Evolutionary conservation across 2,888 invertebrate species (phyloP), one percentile per base, ranked within the genome.

Genomic region (Lithophane leautieri): DNA sequence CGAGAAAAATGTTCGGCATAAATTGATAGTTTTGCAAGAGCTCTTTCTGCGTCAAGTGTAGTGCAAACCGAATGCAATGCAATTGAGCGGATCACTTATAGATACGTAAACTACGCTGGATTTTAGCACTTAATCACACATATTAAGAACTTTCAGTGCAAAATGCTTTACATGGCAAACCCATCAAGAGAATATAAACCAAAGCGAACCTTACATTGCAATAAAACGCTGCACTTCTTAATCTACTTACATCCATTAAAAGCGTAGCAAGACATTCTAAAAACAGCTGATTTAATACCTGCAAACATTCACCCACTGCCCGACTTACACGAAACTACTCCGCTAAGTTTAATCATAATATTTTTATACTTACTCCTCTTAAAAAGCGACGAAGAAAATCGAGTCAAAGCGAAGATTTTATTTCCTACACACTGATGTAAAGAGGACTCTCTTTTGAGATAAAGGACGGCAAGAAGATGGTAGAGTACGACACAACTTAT

Each of bases 321-420:
- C 77, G 56, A 85, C 16, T 63, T 82, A 28, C 22, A 47, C 9
- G 12, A 50, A 73, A 73, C 63, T 62, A 61, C 61, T 69, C 69
- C n/a, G 47, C 70, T 69, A 70, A 71, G 72, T 85, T 83, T 81
- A 78, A 85, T 83, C 86, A 81, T 76, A 83, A 83, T 74, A 87
- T 86, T 82, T 81, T 81, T 70, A 83, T 82, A 74, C 22, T 16
- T 19, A 47, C 81, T 71, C 67, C 44, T 66, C 77, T 71, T 72
- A 77, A 80, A 78, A 74, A 69, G 60, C 73, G 56, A 79, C 50
- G 68, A 70, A 73, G 84, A 84, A 89, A 89, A 89, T 88, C 81
- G 81, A 82, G 82, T 89, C 88, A 90, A 89, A 90, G 87, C 72
- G 82, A 76, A 86, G 71, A 85, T 86, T 89, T 86, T 90, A 90